phyloP scores from a whole-genome alignment of 1,140 invertebrate genomes.

The Neomicropteryx cornuta region DNA sequence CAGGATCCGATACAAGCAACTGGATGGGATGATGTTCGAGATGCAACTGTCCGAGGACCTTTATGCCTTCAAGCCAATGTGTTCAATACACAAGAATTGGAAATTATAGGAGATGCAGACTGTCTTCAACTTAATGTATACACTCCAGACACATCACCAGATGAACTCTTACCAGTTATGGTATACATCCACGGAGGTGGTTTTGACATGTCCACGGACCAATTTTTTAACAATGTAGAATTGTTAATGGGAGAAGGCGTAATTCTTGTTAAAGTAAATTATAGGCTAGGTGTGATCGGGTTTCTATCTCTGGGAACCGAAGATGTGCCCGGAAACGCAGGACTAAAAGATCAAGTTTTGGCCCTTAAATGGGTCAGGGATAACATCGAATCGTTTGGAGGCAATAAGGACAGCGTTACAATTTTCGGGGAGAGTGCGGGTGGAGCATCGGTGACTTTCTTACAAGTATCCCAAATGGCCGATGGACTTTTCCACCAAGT shows the following conservation, averaged over 20 bases:
- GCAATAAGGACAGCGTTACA: slow-evolving; percentile 55
- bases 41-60: slow-evolving; percentile 26
- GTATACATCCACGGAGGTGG: slow-evolving; percentile 46
- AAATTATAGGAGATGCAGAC: slow-evolving; percentile 33
- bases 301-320: slow-evolving; percentile 46
- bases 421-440: slow-evolving; percentile 67
- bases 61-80: slow-evolving; percentile 18
- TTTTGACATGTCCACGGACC: slow-evolving; percentile 38
- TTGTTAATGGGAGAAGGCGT: slow-evolving; percentile 51
- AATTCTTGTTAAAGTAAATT: slow-evolving; percentile 59
- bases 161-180: too few relatives aligned
- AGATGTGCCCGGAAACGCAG: slow-evolving; percentile 52
- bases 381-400: slow-evolving; percentile 52
- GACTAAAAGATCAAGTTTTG: slow-evolving; percentile 50
- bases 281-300: slow-evolving; percentile 49
- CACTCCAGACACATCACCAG: slow-evolving; percentile 23
- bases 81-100: slow-evolving; percentile 11
- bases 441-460: slow-evolving; percentile 50
- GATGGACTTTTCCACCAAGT: slow-evolving; percentile 40
- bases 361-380: slow-evolving; percentile 33
- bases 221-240: slow-evolving; percentile 47
- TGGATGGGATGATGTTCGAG: slow-evolving; percentile 30
- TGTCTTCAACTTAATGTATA: slow-evolving; percentile 47
- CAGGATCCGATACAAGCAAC: slow-evolving; percentile 28
- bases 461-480: slow-evolving; percentile 52